These are phyloP conservation scores for Pangasius macronema DNA, from an alignment of 2,797 vertebrate species.

Conservation along the genomic window DNA sequence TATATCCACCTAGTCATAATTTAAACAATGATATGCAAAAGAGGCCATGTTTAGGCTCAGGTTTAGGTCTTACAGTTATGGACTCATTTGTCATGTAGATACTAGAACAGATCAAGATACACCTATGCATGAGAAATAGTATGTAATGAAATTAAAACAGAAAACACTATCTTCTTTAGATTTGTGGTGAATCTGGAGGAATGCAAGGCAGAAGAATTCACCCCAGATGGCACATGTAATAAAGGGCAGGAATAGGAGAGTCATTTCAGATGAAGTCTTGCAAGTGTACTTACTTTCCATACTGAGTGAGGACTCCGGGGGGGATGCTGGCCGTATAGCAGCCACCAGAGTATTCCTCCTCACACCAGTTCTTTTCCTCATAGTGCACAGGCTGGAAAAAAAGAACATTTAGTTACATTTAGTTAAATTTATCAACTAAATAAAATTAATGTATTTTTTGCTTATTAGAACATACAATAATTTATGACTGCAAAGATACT, in stretches of 20 bases:
- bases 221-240: background rate
- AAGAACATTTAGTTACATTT: too few species aligned
- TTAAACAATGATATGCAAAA: background rate
- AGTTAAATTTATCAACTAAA: background rate
- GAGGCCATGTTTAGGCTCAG: background rate
- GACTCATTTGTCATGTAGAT: background rate
- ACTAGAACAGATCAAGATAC: background rate
- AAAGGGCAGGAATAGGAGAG: background rate
- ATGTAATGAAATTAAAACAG: background rate
- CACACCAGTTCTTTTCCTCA: slow-evolving; percentile 99
- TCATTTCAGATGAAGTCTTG: background rate
- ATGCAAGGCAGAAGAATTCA: background rate
- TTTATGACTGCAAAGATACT: background rate
- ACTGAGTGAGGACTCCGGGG: slow-evolving; percentile 94
- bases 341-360: slow-evolving; percentile 95
- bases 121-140: background rate
- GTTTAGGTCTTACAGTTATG: background rate
- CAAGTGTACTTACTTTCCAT: slow-evolving; percentile 80
- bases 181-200: background rate
- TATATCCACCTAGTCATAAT: background rate
- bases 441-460: background rate
- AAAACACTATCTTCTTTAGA: background rate
- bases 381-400: slow-evolving; percentile 90
- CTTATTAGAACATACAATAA: background rate
- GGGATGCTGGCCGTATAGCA: slow-evolving; percentile 96